A percentile compares a stretch with the other conserved stretches of the same genome.
Evolutionary conservation across 2,113 vertebrate species (phyloP).

Genomic region (Pontoporia blainvillei): DNA sequence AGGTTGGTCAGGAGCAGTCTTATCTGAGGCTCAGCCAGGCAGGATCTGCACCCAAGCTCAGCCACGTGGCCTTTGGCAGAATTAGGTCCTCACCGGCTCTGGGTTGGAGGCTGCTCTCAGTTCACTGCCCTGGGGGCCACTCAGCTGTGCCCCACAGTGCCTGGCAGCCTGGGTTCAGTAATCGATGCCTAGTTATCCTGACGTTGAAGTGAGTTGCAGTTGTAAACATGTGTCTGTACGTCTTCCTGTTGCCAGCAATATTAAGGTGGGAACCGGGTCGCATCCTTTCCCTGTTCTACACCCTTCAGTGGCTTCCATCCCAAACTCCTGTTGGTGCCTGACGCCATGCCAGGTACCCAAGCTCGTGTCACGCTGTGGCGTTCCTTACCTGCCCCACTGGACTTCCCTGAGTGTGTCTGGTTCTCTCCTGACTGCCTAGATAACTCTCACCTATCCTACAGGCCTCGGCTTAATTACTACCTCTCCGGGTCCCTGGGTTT

Average conservation of each 20-base stretch:
- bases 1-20: not conserved
- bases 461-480: not conserved
- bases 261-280: no score
- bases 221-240: not conserved
- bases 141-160: not conserved
- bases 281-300: not conserved
- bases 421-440: not conserved
- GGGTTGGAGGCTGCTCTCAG: not conserved
- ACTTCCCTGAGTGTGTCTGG: no score
- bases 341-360: not conserved
- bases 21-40: not conserved
- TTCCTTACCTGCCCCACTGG: not conserved
- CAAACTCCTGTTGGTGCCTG: not conserved
- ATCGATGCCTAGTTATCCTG: not conserved
- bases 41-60: not conserved
- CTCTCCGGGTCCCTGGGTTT: not conserved
- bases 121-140: not conserved
- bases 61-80: not conserved
- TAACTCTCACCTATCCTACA: not conserved
- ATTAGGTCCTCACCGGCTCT: not conserved
- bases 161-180: not conserved
- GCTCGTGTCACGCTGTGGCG: not conserved
- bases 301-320: not conserved
- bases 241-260: not conserved
- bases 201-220: not conserved